A percentile compares a stretch with the other conserved stretches of the same genome.
Conservation (phyloP, 35 echinoderm and acorn worm genomes). For the Stichopus chloronotus region DNA sequence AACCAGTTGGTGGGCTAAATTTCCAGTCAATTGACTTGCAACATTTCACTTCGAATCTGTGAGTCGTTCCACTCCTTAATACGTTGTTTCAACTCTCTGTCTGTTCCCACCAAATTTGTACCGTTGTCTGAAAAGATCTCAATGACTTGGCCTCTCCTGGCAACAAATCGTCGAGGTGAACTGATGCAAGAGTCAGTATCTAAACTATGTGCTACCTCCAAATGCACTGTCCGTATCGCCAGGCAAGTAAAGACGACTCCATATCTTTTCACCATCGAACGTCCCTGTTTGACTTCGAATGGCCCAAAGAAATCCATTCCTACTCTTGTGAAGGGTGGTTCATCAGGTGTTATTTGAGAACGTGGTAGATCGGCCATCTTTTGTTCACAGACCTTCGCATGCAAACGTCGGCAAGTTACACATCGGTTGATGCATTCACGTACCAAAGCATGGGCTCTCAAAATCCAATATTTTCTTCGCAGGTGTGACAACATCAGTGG, state of each 20-base stretch:
- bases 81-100: conserved; percentile 35
- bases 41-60: conserved; percentile 24
- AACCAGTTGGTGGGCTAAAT: conserved; percentile 69
- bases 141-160: conserved; percentile 42
- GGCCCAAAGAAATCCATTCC: conserved; percentile 72
- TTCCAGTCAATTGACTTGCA: conserved; percentile 51
- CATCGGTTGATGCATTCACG: conserved; percentile 40
- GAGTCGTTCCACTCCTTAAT: conserved; percentile 41
- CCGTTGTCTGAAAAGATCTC: conserved; percentile 69
- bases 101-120: conserved; percentile 61
- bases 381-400: conserved; percentile 37
- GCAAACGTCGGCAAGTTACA: conserved; percentile 39
- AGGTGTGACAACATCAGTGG: conserved; percentile 30
- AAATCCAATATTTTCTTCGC: conserved; percentile 50
- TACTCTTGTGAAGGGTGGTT: conserved; percentile 63
- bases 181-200: conserved; percentile 76
- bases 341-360: conserved; percentile 32
- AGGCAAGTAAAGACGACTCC: conserved; percentile 67
- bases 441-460: conserved; percentile 39
- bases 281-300: conserved; percentile 68
- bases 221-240: conserved; percentile 59
- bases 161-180: conserved; percentile 52
- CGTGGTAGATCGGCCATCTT: conserved; percentile 58
- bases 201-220: conserved; percentile 55
- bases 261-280: conserved; percentile 57